These are phyloP conservation scores for Gastracanthus pulcherrimus DNA, from an alignment of 2,888 invertebrate species.

Conservation along the genomic window DNA sequence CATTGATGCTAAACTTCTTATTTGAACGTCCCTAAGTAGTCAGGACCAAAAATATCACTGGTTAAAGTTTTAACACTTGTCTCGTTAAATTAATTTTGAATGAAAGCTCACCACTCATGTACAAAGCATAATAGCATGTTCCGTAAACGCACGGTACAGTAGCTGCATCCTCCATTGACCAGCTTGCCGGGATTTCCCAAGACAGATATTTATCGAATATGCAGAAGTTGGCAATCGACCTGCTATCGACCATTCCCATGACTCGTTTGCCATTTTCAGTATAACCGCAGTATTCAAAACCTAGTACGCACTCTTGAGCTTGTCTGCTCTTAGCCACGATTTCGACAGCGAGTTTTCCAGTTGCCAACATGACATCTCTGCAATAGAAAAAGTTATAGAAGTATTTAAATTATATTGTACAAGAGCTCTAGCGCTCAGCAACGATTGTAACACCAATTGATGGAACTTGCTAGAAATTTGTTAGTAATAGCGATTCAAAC, in stretches of 20 bases:
- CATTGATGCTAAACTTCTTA: too few relatives aligned
- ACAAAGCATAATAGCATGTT: constrained; percentile 82
- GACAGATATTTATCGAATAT: constrained; percentile 77
- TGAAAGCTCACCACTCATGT: constrained; percentile 79
- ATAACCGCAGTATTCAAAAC: constrained; percentile 85
- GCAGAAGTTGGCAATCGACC: constrained; percentile 79
- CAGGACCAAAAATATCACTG: too few relatives aligned
- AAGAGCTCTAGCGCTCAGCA: too few relatives aligned
- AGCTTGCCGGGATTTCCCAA: constrained; percentile 81
- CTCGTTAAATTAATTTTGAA: too few relatives aligned
- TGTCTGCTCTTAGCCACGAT: constrained; percentile 84
- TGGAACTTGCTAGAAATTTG: too few relatives aligned
- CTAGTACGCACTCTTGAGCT: constrained; percentile 83
- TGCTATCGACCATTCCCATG: constrained; percentile 76
- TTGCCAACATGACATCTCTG: constrained; percentile 95
- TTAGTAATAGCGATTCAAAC: too few relatives aligned
- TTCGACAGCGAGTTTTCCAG: constrained; percentile 92
- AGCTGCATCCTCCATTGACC: constrained; percentile 83
- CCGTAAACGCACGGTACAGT: constrained; percentile 83
- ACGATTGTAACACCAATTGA: too few relatives aligned
- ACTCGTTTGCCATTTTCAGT: constrained; percentile 76
- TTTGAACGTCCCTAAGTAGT: too few relatives aligned
- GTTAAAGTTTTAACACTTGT: too few relatives aligned
- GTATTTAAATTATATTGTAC: neutral
- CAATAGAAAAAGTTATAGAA: neutral